These are phyloP conservation scores for Cantharis lateralis DNA, from an alignment of 2,888 invertebrate species.

Conservation along the genomic window DNA sequence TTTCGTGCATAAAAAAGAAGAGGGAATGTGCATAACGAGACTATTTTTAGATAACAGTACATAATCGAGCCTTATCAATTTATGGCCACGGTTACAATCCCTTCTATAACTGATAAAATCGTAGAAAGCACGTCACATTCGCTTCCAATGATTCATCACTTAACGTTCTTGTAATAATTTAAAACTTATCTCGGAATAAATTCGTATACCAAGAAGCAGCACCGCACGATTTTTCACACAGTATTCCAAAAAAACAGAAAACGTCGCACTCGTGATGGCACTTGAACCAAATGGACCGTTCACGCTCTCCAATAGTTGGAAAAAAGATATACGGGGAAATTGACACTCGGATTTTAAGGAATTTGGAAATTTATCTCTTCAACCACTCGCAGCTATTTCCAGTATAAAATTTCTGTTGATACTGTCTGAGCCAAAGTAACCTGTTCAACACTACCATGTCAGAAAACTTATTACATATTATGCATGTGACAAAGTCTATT, in stretches of 20 bases:
- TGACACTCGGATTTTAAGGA: background rate
- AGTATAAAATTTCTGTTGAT: background rate
- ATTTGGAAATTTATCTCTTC: background rate
- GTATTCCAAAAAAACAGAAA: background rate
- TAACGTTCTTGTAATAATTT: background rate
- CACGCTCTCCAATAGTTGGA: background rate
- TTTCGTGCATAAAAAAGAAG: slow-evolving; percentile 4
- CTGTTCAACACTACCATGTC: background rate
- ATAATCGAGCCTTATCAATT: slow-evolving; percentile 9
- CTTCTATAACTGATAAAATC: slow-evolving; percentile 1
- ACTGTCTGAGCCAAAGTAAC: background rate
- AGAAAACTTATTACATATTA: background rate
- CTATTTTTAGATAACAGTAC: slow-evolving; percentile 23
- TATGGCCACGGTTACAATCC: slow-evolving; percentile 15
- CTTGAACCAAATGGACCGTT: no score
- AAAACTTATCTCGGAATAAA: background rate
- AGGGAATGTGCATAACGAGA: slow-evolving; percentile 7
- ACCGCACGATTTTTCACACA: background rate
- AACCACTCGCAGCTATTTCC: background rate
- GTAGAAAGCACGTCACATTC: slow-evolving; percentile 6
- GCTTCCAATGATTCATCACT: background rate
- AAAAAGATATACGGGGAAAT: background rate
- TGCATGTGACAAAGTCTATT: background rate
- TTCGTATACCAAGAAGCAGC: background rate
- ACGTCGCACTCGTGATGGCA: background rate